Base-by-base conservation (phyloP, 2,888 invertebrate species). In the Hemithea aestivaria region DNA sequence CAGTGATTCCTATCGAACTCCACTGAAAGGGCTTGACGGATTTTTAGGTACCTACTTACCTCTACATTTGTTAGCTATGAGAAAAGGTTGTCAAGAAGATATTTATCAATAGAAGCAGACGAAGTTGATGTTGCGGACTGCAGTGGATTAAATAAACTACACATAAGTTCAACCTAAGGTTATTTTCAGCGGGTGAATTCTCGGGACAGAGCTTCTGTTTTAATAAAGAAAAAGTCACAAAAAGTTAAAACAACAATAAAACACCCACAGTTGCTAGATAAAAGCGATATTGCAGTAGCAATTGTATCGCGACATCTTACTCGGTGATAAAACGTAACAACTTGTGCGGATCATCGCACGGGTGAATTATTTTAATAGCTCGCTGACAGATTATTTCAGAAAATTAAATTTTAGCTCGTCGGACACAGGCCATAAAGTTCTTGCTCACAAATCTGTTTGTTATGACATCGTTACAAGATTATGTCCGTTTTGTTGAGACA, bases 401-500 rank as follows among this genome's bases (percentile, higher is more conserved):
- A 82, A 87, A 87, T 85, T 87, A 84, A 87, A 85, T 85, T 85
- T 85, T 71, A 82, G 84, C 81, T 81, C 82, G 74, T 87, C 73
- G 84, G 84, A 84, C 85, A 83, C 85, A 81, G 81, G 69, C 69
- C 84, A 84, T 87, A 87, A 87, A 87, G 78, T 82, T 74, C 74
- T 65, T 85, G 85, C 85, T 87, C 85, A 85, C 85, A 85, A 87
- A 87, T 85, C 85, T 87, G 82, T 84, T 85, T 84, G 83, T 87
- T 87, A 87, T 82, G 85, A 79, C 84, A 84, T 85, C 85, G 84
- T 87, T 80, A 85, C 81, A 72, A 78, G 80, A 84, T 87, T 85
- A 87, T 84, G 85, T 84, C 85, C 84, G 70, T 78, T 76, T 65
- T 74, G 73, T 68, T 62, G 70, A 83, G 82, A 83, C 73, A 74